Evolutionary conservation across 2,888 invertebrate species (phyloP), one percentile per base, ranked within the genome.

Genomic region (Strigamia transsilvanica): DNA sequence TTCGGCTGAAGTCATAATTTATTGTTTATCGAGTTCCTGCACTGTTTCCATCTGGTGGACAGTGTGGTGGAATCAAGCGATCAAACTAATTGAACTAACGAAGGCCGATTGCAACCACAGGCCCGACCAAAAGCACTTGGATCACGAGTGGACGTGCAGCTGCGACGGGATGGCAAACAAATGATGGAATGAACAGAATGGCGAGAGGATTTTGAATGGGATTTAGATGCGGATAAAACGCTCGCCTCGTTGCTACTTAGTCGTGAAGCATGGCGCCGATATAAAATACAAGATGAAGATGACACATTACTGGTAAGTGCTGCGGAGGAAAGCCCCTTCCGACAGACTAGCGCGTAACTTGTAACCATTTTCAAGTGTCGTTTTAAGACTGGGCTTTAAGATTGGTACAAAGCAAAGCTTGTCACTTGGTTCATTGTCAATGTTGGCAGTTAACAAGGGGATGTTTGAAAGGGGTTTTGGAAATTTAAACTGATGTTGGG

Each of bases 61-160:
- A 4, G 21, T 23, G 61, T 21, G 61, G 61, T 23, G 61, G 21
- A 61, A 61, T 61, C 23, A 21, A 61, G 23, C 61, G 61, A 61
- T 61, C 61, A 61, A 61, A 61, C 61, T 61, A 61, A 61, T 61
- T 61, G 61, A 61, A 61, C 61, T 61, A 61, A 61, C 61, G 13
- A 61, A 61, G 21, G 23, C 6, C 61, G 61, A 61, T 6, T 61
- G 61, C 61, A 61, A 61, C 61, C 61, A 61, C 61, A 61, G 61
- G 21, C 61, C 18, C n/a, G 21, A 46, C 46, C 46, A 46, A n/a
- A 46, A 46, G 61, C 61, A 21, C 18, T 61, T 23, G 61, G 10
- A 12, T 61, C 61, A 61, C 23, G 18, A 61, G 18, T 46, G 15
- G 46, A 13, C n/a, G 46, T 38, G 38, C 38, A 38, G 38, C 38